Conservation (phyloP, 2,797 vertebrate genomes). For the Margarornis squamiger region DNA sequence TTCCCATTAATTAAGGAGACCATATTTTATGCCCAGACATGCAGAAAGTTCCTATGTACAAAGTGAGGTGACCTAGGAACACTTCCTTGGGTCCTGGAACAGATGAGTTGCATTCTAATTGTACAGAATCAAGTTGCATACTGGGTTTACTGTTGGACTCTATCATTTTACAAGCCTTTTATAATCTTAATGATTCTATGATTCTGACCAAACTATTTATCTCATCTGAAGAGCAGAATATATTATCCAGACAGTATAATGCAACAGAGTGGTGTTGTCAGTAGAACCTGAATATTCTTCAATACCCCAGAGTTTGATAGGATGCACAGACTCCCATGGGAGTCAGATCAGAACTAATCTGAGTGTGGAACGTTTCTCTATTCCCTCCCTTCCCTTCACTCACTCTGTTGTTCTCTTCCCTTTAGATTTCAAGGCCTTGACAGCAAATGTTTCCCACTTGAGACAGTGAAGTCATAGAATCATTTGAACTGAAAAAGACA, state of each 20-base stretch:
- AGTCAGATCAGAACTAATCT: neutral
- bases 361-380: neutral
- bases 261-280: neutral
- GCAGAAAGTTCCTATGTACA: neutral
- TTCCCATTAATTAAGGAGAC: neutral
- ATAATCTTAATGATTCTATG: too few species aligned
- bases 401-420: neutral
- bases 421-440: neutral
- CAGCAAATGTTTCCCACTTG: neutral
- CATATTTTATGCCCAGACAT: neutral
- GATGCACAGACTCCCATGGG: neutral
- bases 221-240: neutral
- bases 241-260: neutral
- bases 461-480: neutral
- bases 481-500: neutral
- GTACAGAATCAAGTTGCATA: too few species aligned
- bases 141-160: neutral
- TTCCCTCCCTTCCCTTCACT: neutral
- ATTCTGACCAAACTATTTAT: neutral
- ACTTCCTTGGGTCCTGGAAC: neutral
- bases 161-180: neutral
- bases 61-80: fast-evolving
- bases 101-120: neutral
- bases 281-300: neutral
- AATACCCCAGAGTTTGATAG: neutral